These are phyloP conservation scores for Prunella fulvescens DNA, from an alignment of 2,113 vertebrate genomes.

Conservation along the genomic window DNA sequence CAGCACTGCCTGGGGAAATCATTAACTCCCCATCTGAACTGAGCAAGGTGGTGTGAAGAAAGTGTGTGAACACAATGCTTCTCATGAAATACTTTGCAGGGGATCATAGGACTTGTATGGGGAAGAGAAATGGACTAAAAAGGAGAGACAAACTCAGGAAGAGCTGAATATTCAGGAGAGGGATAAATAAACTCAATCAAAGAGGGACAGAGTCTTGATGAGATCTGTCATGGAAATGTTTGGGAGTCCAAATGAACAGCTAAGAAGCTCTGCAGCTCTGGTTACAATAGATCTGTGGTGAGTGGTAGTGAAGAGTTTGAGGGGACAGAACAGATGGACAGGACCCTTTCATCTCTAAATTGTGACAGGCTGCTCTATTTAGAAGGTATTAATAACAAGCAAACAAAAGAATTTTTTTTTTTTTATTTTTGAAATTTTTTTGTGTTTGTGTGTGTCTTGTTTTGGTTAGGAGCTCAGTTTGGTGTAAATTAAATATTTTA, in stretches of 20 bases:
- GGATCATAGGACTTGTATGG: neutral
- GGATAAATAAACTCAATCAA: neutral
- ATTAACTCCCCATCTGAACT: neutral
- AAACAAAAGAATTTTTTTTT: neutral
- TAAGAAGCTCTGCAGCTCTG: neutral
- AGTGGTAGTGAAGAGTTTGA: neutral
- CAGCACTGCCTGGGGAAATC: neutral
- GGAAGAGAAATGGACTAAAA: neutral
- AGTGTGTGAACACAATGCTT: neutral
- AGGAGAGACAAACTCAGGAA: neutral
- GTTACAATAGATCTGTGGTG: neutral
- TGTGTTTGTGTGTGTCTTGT: neutral
- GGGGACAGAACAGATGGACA: neutral
- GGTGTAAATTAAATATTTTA: neutral
- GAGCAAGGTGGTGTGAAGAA: neutral
- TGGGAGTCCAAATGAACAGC: neutral
- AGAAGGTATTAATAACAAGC: neutral
- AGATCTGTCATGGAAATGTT: neutral
- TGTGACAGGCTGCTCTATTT: neutral
- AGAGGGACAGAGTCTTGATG: neutral
- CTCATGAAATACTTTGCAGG: neutral
- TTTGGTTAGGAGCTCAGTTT: neutral
- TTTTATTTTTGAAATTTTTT: neutral
- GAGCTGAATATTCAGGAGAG: neutral
- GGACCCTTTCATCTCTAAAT: neutral